phyloP scores from a whole-genome alignment of 2,797 vertebrate species.

The Gastrophryne carolinensis region DNA sequence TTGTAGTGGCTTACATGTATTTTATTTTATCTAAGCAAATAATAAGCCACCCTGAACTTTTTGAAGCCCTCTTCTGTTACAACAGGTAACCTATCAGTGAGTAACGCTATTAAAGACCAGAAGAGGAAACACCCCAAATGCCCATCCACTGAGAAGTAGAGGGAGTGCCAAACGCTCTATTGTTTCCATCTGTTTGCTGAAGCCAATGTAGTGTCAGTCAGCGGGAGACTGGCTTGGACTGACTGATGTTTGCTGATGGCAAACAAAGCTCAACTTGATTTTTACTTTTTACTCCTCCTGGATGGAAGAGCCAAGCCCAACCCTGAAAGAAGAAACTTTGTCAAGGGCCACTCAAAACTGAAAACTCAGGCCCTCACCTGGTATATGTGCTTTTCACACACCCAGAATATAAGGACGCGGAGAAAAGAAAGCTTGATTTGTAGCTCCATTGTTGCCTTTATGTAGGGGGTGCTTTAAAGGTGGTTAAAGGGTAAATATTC shows the following conservation, averaged over 20 bases:
- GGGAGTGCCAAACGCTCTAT: not conserved
- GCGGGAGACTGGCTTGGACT: not conserved
- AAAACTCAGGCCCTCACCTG: not conserved
- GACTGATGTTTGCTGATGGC: constrained; percentile 5
- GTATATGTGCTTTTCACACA: too few relatives aligned
- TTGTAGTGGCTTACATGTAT: not conserved
- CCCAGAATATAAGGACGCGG: too few relatives aligned
- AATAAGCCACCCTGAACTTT: too few relatives aligned
- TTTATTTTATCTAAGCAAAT: not conserved
- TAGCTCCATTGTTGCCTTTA: too few relatives aligned
- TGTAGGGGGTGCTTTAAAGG: too few relatives aligned
- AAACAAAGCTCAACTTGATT: constrained; percentile 5
- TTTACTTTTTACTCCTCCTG: not conserved
- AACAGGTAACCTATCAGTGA: too few relatives aligned
- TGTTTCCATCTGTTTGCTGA: constrained; percentile 6
- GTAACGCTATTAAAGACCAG: too few relatives aligned
- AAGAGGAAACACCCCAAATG: not conserved
- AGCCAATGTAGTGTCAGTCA: constrained; percentile 19
- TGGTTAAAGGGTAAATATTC: too few relatives aligned
- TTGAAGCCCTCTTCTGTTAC: too few relatives aligned
- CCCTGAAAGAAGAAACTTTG: not conserved
- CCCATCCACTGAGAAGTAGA: not conserved
- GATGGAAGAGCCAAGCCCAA: not conserved
- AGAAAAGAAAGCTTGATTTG: too few relatives aligned
- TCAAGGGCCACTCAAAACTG: not conserved